phyloP scores from a whole-genome alignment of 2,113 vertebrate species.

The Cyprinus carpio region DNA sequence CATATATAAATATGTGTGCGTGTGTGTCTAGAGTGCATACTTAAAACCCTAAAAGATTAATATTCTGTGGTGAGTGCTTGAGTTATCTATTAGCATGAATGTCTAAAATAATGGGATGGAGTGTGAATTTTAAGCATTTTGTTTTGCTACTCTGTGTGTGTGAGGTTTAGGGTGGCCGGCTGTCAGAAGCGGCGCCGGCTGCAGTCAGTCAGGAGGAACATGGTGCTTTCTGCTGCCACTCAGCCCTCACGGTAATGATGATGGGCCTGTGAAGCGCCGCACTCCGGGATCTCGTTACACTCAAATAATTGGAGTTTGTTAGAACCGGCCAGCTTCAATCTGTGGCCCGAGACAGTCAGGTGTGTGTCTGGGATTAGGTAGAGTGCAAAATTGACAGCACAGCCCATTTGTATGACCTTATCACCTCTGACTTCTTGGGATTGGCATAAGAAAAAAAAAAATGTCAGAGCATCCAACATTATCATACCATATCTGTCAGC shows the following conservation, averaged over 20 bases:
- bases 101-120: background rate
- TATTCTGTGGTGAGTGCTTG: background rate
- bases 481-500: constrained; percentile 21
- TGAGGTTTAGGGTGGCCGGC: constrained; percentile 57
- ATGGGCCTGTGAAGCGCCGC: constrained; percentile 59
- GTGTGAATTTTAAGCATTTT: constrained; percentile 4
- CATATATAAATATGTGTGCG: too few relatives aligned
- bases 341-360: constrained; percentile 55
- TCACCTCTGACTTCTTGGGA: constrained; percentile 37
- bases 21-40: background rate
- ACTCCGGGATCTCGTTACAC: constrained; percentile 72
- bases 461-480: background rate
- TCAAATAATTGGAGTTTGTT: constrained; percentile 72
- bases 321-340: constrained; percentile 60
- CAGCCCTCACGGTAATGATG: constrained; percentile 72
- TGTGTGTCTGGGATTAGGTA: constrained; percentile 57
- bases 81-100: background rate
- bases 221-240: constrained; percentile 71
- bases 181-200: constrained; percentile 67
- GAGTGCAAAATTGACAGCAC: constrained; percentile 36
- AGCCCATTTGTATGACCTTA: constrained; percentile 14
- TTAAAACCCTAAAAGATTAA: background rate
- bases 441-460: background rate
- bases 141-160: background rate
- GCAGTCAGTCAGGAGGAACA: constrained; percentile 70